Conservation (phyloP, 2,888 invertebrate genomes). For the Adelognathus sp. region DNA sequence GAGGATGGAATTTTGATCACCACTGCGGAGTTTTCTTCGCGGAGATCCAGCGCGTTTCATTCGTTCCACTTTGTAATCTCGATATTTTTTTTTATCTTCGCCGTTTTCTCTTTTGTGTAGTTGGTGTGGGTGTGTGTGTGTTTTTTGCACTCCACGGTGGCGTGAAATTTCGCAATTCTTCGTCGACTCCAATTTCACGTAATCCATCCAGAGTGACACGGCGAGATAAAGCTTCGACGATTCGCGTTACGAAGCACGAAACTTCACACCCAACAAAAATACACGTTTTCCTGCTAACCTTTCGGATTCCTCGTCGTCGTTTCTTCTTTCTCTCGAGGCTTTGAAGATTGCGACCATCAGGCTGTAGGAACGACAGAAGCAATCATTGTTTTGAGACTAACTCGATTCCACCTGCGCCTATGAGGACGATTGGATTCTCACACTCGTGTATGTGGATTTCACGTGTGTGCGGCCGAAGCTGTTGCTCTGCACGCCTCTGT, state of each 20-base stretch:
- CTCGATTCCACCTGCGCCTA: slow-evolving; percentile 58
- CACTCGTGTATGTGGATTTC: not conserved
- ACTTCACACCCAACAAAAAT: not conserved
- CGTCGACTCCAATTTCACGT: not conserved
- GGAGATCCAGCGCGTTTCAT: not conserved
- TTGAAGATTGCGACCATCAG: not conserved
- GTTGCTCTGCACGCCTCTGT: not conserved
- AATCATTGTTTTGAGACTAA: slow-evolving; percentile 65
- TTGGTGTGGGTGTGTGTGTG: not conserved
- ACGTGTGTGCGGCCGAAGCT: not conserved
- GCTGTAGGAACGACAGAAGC: slow-evolving; percentile 3
- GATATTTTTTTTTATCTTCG: not conserved
- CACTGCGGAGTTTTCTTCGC: not conserved
- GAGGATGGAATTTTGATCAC: slow-evolving; percentile 36
- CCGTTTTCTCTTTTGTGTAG: not conserved
- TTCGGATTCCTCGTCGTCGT: slow-evolving; percentile 11
- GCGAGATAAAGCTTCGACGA: not conserved
- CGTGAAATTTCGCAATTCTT: slow-evolving; percentile 14
- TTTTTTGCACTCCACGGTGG: not conserved
- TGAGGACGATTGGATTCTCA: slow-evolving; percentile 58
- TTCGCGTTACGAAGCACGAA: not conserved
- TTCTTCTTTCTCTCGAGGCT: slow-evolving; percentile 3
- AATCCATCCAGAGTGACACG: slow-evolving; percentile 10
- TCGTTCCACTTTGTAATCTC: not conserved
- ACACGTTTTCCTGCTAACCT: not conserved